These are phyloP conservation scores for Nephila pilipes DNA, from an alignment of 1,140 invertebrate genomes.

Conservation along the genomic window DNA sequence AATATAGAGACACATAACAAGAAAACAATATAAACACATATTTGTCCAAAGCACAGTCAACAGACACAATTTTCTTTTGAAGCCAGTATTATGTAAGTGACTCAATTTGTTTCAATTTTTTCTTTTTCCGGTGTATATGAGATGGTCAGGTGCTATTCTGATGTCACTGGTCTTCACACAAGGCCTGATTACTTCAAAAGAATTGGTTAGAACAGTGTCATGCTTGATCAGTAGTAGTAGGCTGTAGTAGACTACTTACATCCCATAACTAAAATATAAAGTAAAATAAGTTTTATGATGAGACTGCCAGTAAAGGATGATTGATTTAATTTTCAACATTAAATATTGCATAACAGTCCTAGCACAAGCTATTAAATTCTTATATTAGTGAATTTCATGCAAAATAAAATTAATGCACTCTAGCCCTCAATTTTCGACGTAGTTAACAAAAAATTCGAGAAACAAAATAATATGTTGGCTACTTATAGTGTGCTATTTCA, in stretches of 20 bases:
- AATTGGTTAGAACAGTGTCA: slow-evolving; percentile 22
- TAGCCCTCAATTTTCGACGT: no score
- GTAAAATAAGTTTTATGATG: no score
- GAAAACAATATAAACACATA: slow-evolving; percentile 40
- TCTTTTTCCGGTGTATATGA: not conserved
- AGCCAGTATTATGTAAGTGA: not conserved
- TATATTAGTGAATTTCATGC: no score
- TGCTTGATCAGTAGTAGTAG: slow-evolving; percentile 11
- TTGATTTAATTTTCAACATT: no score
- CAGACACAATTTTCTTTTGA: slow-evolving; percentile 18
- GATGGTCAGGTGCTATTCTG: slow-evolving; percentile 15
- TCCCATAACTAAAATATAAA: slow-evolving; percentile 80
- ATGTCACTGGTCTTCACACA: slow-evolving; percentile 21
- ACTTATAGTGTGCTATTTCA: no score
- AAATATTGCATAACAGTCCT: no score
- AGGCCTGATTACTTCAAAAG: slow-evolving; percentile 15
- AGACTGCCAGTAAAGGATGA: no score
- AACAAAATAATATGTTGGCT: no score
- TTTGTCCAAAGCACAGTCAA: slow-evolving; percentile 49
- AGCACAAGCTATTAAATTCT: no score
- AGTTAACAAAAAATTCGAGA: no score
- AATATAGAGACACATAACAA: not conserved
- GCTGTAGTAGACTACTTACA: slow-evolving; percentile 79
- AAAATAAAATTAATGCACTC: no score
- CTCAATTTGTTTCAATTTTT: not conserved